phyloP scores from a whole-genome alignment of 2,797 vertebrate genomes.

The Enteromius mattozi region DNA sequence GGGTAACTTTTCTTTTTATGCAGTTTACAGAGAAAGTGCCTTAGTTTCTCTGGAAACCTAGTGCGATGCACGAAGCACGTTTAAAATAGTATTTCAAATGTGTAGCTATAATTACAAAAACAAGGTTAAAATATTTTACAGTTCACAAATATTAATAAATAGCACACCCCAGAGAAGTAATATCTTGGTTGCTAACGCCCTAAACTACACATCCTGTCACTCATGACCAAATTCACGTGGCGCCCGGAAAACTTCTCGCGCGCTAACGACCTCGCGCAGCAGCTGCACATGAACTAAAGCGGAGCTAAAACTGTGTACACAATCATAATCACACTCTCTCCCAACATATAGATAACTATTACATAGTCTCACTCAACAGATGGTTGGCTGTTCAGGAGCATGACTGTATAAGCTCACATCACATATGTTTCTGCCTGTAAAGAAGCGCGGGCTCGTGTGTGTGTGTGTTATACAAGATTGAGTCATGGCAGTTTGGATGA shows the following conservation, averaged over 20 bases:
- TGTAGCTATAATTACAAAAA: not conserved
- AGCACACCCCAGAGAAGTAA: too few relatives aligned
- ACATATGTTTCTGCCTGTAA: too few relatives aligned
- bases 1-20: not conserved
- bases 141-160: not conserved
- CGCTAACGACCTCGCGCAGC: conserved; percentile 19
- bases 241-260: not conserved
- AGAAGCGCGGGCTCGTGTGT: not conserved
- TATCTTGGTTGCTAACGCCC: not conserved
- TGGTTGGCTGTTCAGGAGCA: not conserved
- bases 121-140: too few relatives aligned
- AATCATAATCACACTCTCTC: not conserved
- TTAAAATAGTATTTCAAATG: not conserved
- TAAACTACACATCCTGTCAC: not conserved
- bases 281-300: not conserved
- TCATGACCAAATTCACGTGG: conserved; percentile 24
- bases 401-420: not conserved
- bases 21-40: not conserved
- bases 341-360: not conserved
- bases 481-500: conserved; percentile 14
- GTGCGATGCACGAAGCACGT: too few relatives aligned
- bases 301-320: not conserved
- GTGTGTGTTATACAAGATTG: conserved; percentile 29
- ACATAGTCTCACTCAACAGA: not conserved
- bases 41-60: not conserved